phyloP scores from a whole-genome alignment of 2,113 vertebrate genomes.

The Sciurus niger region DNA sequence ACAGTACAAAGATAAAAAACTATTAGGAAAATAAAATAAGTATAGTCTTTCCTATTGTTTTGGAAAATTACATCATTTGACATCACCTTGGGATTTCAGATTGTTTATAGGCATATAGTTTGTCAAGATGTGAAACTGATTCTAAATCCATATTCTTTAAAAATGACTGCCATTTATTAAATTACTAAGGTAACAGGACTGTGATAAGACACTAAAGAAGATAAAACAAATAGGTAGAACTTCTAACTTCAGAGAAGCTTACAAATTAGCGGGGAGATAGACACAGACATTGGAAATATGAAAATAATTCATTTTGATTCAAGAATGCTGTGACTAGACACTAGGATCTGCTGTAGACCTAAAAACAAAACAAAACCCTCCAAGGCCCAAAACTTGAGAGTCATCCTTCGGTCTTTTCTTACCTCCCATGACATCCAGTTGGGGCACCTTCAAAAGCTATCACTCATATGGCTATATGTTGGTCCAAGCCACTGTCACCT shows the following conservation, averaged over 20 bases:
- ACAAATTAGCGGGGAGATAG: background rate
- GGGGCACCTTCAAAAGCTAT: background rate
- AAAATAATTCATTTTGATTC: background rate
- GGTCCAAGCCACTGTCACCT: background rate
- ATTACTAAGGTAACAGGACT: background rate
- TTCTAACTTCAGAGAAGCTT: background rate
- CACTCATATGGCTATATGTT: background rate
- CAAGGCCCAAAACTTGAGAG: background rate
- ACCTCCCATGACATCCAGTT: background rate
- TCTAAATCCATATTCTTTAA: constrained; percentile 48
- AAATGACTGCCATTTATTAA: background rate
- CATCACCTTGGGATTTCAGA: constrained; percentile 29
- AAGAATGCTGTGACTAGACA: background rate
- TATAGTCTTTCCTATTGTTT: constrained; percentile 2
- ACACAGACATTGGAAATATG: background rate
- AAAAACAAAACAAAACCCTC: background rate
- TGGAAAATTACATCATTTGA: constrained; percentile 36
- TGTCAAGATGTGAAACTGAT: background rate
- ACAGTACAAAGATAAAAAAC: background rate
- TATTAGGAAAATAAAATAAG: constrained; percentile 45
- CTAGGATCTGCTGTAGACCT: background rate
- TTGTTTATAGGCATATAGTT: constrained; percentile 21
- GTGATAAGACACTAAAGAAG: background rate
- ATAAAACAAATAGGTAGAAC: background rate
- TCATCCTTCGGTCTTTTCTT: background rate